A percentile compares a stretch with the other conserved stretches of the same genome.
These are phyloP conservation scores for Capitulum mitella DNA, from an alignment of 2,888 invertebrate genomes.

Conservation along the genomic window DNA sequence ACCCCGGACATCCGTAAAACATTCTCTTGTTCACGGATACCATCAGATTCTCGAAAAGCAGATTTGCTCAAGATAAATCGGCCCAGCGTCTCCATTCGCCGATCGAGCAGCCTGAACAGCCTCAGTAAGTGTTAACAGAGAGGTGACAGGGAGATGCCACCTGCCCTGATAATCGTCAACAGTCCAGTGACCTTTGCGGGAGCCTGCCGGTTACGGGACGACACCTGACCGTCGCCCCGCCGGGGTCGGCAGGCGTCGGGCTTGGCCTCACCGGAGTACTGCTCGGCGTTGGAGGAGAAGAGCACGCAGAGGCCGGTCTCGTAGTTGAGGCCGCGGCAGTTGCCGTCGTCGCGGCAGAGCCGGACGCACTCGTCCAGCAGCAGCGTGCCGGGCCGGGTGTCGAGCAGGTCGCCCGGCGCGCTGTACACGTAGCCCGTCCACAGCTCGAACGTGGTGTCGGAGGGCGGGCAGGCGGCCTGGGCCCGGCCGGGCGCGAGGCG, in stretches of 20 bases:
- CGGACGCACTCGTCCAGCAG: constrained; percentile 43
- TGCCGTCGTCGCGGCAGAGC: constrained; percentile 40
- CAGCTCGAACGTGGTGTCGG: constrained; percentile 42
- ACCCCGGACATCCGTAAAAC: too few relatives aligned
- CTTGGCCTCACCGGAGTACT: constrained; percentile 40
- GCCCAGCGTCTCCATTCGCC: too few relatives aligned
- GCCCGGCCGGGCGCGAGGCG: neutral
- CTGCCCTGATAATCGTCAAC: too few relatives aligned
- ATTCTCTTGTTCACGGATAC: too few relatives aligned
- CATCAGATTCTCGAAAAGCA: too few relatives aligned
- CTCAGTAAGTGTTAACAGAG: neutral
- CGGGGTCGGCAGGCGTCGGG: neutral
- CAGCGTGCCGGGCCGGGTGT: constrained; percentile 43
- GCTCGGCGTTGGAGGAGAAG: constrained; percentile 42
- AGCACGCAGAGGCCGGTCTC: constrained; percentile 46
- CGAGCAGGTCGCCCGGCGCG: constrained; percentile 47
- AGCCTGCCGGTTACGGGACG: neutral
- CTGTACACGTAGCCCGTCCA: constrained; percentile 44
- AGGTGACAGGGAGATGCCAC: too few relatives aligned
- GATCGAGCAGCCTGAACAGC: too few relatives aligned
- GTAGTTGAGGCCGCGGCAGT: constrained; percentile 44
- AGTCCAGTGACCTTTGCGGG: neutral
- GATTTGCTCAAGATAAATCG: too few relatives aligned
- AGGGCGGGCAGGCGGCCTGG: neutral
- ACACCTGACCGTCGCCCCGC: neutral